Base-by-base conservation (phyloP, 2,888 invertebrate genomes). In the Tetanocera ferruginea region DNA sequence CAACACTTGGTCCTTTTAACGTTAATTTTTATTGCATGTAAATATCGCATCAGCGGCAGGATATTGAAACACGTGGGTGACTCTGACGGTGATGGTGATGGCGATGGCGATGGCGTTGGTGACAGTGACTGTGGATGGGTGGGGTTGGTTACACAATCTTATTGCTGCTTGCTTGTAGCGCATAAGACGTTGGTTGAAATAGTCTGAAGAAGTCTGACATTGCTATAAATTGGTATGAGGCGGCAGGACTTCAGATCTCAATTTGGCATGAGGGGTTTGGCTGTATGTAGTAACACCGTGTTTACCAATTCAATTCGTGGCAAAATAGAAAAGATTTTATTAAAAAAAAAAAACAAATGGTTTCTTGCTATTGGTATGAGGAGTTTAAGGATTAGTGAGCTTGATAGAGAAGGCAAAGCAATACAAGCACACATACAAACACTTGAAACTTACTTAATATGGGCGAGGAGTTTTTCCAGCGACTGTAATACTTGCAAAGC, bases 21-120 rank as follows among this genome's bases (percentile, higher is more conserved):
- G 83, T 85, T 85, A 84, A 84, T 85, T 86, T 86, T 85, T 87
- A 88, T 86, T 84, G 84, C 85, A 84, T 83, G 85, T 86, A 86
- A 86, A 87, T 85, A 83, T 82, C 82, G 81, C 84, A 84, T 78
- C 81, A 81, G 80, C 70, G 67, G 37, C 75, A 52, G 76, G 49
- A 78, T 69, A 70, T 60, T 71, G 78, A 37, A 75, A 52, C 17
- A 73, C 43, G 64, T 55, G 25, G 49, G 25, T 31, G 70, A 49
- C 72, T 25, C 34, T 25, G 66, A 17, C 64, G 28, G 25, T 52
- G 25, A 9, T 34, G 37, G 9, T 25, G 28, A 66, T 5, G 34
- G 66, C 23, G 8, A 25, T 25, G 14, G 64, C n/a, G 66, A n/a
- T 25, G n/a, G 64, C n/a, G 66, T 5, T 25, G n/a, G 11, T n/a